Conservation (phyloP, 2,888 invertebrate genomes). For the Limnephilus rhombicus region DNA sequence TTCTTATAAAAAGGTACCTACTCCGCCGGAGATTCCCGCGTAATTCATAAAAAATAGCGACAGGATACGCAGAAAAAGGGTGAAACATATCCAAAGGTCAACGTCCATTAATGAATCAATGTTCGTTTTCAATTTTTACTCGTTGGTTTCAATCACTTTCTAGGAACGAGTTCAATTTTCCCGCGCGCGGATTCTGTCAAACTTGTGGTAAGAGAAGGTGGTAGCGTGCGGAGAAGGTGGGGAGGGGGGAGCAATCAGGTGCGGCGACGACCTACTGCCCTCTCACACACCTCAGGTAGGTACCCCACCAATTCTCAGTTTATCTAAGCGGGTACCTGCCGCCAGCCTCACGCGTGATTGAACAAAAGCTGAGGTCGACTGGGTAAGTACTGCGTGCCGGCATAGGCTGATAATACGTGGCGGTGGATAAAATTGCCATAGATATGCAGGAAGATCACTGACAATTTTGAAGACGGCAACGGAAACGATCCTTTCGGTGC, state of each 20-base stretch:
- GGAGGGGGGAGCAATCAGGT: constrained; percentile 39
- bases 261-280: constrained; percentile 53
- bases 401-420: neutral
- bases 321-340: constrained; percentile 6
- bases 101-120: neutral
- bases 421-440: neutral
- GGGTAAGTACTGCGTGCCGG: neutral
- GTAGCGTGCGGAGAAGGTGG: neutral
- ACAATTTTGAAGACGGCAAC: neutral
- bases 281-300: constrained; percentile 19
- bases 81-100: neutral
- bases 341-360: constrained; percentile 16
- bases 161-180: constrained; percentile 31
- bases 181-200: constrained; percentile 33
- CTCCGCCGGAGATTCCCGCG: constrained; percentile 25
- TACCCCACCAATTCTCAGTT: constrained; percentile 11
- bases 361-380: constrained; percentile 33
- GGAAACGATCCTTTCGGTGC: neutral
- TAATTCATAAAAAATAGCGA: neutral
- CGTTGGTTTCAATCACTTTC: constrained; percentile 23
- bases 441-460: neutral
- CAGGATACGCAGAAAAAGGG: neutral
- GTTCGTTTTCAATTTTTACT: neutral
- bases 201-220: neutral
- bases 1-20: constrained; percentile 4